A percentile compares a stretch with the other conserved stretches of the same genome.
These are phyloP conservation scores for Cyrtorhinus lividipennis DNA, from an alignment of 1,140 invertebrate genomes.

Conservation along the genomic window DNA sequence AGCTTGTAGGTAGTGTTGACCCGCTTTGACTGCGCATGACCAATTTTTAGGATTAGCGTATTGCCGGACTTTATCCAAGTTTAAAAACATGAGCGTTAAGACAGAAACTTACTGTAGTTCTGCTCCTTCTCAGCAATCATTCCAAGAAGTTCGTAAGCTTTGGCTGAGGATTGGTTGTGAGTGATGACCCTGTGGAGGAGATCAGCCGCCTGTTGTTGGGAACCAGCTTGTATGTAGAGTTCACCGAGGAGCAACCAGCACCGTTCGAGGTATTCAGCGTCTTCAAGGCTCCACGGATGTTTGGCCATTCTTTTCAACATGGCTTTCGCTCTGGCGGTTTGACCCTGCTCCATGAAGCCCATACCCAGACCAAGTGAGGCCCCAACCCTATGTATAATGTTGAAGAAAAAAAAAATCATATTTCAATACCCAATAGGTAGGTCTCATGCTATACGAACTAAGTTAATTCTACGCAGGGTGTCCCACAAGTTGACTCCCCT, in stretches of 20 bases:
- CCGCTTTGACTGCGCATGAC: constrained; percentile 55
- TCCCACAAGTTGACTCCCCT: too few species aligned
- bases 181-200: constrained; percentile 63
- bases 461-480: too few species aligned
- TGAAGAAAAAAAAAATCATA: too few species aligned
- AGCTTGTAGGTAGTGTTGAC: constrained; percentile 55
- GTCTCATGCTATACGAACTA: too few species aligned
- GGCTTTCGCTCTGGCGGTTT: constrained; percentile 75
- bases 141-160: constrained; percentile 80
- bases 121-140: constrained; percentile 85
- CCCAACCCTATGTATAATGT: too few species aligned
- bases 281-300: constrained; percentile 78
- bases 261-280: constrained; percentile 87
- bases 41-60: too few species aligned
- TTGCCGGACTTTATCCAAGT: too few species aligned
- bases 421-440: too few species aligned
- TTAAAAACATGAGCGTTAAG: too few species aligned
- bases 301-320: constrained; percentile 82
- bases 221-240: constrained; percentile 74
- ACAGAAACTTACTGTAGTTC: constrained; percentile 44
- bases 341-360: constrained; percentile 59
- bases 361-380: constrained; percentile 76
- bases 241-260: constrained; percentile 84
- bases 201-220: constrained; percentile 74
- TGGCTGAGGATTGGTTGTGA: constrained; percentile 79